Evolutionary conservation across 2,888 invertebrate species (phyloP).

Genomic region (Drepanosiphum platanoidis): DNA sequence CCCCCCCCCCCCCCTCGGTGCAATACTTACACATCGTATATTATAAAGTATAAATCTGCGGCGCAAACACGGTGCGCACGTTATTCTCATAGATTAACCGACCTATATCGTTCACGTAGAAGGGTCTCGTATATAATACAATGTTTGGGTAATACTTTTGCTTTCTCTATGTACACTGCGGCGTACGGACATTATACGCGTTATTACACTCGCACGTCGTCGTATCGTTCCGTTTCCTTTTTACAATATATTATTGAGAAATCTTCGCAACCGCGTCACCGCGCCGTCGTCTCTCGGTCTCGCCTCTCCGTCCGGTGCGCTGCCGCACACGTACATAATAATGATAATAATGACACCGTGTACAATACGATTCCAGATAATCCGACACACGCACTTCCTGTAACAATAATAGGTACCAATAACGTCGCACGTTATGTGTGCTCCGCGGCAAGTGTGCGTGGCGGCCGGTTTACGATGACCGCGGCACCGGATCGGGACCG

Average conservation of each 20-base stretch:
- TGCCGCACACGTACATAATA: constrained; percentile 34
- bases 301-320: no score
- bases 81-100: constrained; percentile 19
- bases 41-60: no score
- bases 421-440: not conserved
- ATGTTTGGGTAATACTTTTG: constrained; percentile 49
- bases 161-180: constrained; percentile 37
- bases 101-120: constrained; percentile 17
- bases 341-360: no score
- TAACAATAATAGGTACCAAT: not conserved
- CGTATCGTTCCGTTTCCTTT: constrained; percentile 17
- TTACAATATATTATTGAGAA: constrained; percentile 2
- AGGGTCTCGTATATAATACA: constrained; percentile 19
- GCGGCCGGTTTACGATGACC: not conserved
- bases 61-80: not conserved
- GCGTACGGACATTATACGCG: not conserved
- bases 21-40: constrained; percentile 22
- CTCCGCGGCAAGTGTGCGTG: no score
- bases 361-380: constrained; percentile 18
- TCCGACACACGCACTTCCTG: constrained; percentile 46
- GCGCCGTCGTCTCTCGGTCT: not conserved
- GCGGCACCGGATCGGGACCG: not conserved
- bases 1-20: no score
- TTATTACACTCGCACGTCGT: no score
- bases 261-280: constrained; percentile 44